Evolutionary conservation across 1,140 invertebrate species (phyloP), one percentile per base, ranked within the genome.

Genomic region (Nephila pilipes): DNA sequence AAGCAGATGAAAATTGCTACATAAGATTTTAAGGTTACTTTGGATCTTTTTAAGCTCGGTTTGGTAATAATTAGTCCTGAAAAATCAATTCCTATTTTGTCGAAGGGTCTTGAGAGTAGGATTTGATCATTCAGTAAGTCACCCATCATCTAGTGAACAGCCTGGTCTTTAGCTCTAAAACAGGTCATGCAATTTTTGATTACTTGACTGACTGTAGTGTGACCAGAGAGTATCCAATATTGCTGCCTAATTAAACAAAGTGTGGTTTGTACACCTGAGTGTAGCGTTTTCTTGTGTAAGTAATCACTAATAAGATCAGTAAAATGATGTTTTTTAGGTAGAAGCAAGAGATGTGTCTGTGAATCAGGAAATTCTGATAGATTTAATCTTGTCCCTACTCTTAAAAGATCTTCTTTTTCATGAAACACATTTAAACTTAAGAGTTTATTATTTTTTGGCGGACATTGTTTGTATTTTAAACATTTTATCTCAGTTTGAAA

Each of bases 31-130:
- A 94, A 46, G 18, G 80, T 87, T 14, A 94, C 94, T 25, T 90
- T 89, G 36, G 94, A 94, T 32, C 95, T 93, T n/a, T 94, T 87
- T 32, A 93, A 85, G 32, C 90, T 88, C 10, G 92, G 90, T 94
- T 95, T 95, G 6, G 95, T 94, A 0, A 93, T 25, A 46, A 96
- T 95, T 0, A 95, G 95, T 0, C 95, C 95, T n/a, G 95, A 95
- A 88, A 95, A 96, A 92, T 96, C 96, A 1, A 95, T 93, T 10
- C 95, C 96, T 1, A 95, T 93, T 10, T 95, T 90, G 46, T 90
- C n/a, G 93, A 96, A 96, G 12, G 95, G 85, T 54, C 93, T 85
- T 4, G 94, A 38, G 22, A 94, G 94, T 14, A 58, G 46, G 32
- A 93, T 22, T 69, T 58, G 46, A 22, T 65, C 29, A 4, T 18